phyloP scores from a whole-genome alignment of 2,888 invertebrate species.

The Pammene aurita region DNA sequence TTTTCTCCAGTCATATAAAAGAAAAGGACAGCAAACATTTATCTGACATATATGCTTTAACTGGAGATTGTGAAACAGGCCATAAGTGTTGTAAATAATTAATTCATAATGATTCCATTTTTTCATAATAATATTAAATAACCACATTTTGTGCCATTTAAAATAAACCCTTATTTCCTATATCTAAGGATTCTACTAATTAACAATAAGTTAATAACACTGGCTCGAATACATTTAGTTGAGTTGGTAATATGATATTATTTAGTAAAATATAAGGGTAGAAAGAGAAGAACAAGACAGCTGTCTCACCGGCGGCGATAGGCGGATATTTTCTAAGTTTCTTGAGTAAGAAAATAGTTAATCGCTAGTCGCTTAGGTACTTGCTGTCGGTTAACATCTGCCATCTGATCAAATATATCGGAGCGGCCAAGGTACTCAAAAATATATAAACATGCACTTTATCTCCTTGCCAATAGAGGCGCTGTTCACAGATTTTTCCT shows the following conservation, averaged over 20 bases:
- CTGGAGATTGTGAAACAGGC: no score
- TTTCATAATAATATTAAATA: background rate
- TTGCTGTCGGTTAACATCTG: no score
- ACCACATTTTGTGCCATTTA: conserved; percentile 9
- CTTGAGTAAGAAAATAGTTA: background rate
- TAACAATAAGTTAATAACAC: conserved; percentile 3
- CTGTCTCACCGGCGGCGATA: no score
- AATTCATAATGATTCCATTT: background rate
- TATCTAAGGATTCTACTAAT: background rate
- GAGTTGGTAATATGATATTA: background rate
- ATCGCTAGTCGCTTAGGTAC: background rate
- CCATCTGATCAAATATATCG: no score
- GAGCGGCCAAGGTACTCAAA: no score
- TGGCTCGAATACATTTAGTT: background rate
- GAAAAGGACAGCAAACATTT: no score
- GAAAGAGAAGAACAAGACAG: background rate
- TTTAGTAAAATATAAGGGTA: background rate
- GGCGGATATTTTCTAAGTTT: background rate
- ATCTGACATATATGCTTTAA: no score
- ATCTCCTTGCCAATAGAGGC: no score
- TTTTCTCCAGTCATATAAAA: no score
- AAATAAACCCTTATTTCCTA: conserved; percentile 1
- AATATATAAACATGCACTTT: no score
- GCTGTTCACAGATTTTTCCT: no score
- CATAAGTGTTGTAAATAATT: background rate